phyloP scores from a whole-genome alignment of 2,113 vertebrate genomes.

The Mobula hypostoma region DNA sequence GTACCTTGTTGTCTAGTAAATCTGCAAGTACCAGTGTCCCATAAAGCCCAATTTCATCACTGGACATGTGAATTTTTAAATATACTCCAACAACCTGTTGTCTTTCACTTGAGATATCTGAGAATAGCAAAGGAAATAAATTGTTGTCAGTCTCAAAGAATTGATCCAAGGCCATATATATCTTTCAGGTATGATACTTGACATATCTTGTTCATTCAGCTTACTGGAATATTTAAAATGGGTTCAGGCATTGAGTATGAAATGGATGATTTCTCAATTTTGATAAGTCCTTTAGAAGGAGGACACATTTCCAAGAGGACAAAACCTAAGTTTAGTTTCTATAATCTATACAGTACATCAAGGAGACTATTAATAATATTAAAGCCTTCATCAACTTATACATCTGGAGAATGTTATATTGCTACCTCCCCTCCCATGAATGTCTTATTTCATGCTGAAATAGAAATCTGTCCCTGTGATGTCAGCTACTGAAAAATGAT shows the following conservation, averaged over 20 bases:
- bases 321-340: neutral
- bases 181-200: neutral
- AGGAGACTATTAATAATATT: too few relatives aligned
- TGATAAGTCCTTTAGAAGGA: neutral
- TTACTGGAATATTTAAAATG: neutral
- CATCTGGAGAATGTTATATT: constrained; percentile 29
- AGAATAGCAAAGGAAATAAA: neutral
- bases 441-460: constrained; percentile 40
- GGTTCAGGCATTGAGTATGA: neutral
- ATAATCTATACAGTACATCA: neutral
- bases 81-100: neutral
- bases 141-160: neutral
- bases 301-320: neutral
- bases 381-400: neutral
- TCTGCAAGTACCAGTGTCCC: neutral
- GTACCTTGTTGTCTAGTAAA: constrained; percentile 24
- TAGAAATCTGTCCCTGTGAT: constrained; percentile 46
- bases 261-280: neutral
- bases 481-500: constrained; percentile 46
- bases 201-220: neutral
- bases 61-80: constrained; percentile 31
- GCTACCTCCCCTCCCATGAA: constrained; percentile 49
- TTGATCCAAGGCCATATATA: neutral
- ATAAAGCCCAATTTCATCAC: constrained; percentile 4
- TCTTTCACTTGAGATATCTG: neutral